phyloP scores from a whole-genome alignment of 2,113 vertebrate genomes.

The Struthio camelus region DNA sequence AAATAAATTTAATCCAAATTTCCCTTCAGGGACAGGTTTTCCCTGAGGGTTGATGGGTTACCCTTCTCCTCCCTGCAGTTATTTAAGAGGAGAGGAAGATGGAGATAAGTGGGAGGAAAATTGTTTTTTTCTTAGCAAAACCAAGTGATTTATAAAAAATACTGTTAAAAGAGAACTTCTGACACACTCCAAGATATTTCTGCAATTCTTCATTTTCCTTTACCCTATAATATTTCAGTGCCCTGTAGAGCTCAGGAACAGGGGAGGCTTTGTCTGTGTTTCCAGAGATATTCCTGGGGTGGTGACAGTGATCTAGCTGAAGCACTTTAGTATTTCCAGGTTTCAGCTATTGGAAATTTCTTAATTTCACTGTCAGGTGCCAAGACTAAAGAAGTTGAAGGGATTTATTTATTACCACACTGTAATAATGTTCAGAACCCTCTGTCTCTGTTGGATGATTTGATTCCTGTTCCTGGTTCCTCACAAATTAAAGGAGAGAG shows the following conservation, averaged over 20 bases:
- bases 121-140: not conserved
- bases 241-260: not conserved
- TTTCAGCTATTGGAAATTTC: not conserved
- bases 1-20: conserved; percentile 3
- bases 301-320: not conserved
- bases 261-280: not conserved
- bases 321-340: not conserved
- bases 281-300: not conserved
- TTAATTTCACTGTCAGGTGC: conserved; percentile 23
- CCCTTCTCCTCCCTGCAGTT: not conserved
- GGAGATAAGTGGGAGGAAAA: not conserved
- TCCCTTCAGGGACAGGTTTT: not conserved
- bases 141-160: not conserved
- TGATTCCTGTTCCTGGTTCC: not conserved
- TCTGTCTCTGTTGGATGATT: not conserved
- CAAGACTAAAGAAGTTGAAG: not conserved
- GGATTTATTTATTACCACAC: conserved; percentile 8
- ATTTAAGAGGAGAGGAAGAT: not conserved
- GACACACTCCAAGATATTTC: not conserved
- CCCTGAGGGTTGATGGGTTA: not conserved
- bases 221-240: not conserved
- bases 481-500: not conserved
- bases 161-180: not conserved
- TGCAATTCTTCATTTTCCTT: not conserved
- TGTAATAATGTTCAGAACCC: not conserved